phyloP scores from a whole-genome alignment of 2,888 invertebrate genomes.

The Gasteruption jaculator region DNA sequence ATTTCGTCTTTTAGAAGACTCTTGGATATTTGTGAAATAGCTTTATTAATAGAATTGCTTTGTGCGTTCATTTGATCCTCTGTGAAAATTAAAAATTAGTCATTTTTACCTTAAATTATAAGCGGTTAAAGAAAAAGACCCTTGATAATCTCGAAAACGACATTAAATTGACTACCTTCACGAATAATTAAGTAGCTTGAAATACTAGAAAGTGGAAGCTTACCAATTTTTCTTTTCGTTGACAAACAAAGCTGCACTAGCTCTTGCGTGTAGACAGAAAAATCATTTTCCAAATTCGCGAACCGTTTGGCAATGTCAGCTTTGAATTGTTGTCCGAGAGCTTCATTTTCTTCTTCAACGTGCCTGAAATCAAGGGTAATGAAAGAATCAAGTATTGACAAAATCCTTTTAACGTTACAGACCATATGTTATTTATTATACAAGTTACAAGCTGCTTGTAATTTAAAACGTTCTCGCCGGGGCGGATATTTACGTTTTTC shows the following conservation, averaged over 20 bases:
- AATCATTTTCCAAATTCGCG: constrained; percentile 33
- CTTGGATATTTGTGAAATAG: constrained; percentile 30
- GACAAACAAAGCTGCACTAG: constrained; percentile 34
- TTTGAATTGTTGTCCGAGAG: constrained; percentile 36
- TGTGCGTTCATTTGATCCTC: constrained; percentile 24
- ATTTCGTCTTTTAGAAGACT: constrained; percentile 29
- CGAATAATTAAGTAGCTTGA: neutral
- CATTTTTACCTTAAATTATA: no score
- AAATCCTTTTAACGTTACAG: no score
- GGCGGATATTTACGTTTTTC: no score
- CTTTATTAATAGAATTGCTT: constrained; percentile 27
- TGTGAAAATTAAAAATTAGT: constrained; percentile 21
- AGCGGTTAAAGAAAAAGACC: constrained; percentile 9
- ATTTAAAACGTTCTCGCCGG: no score
- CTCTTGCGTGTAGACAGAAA: constrained; percentile 32
- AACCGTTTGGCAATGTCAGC: constrained; percentile 33
- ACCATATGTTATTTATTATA: no score
- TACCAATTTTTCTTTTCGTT: constrained; percentile 32
- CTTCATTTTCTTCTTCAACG: constrained; percentile 40
- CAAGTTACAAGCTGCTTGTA: no score
- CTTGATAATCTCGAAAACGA: constrained; percentile 1
- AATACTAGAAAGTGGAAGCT: constrained; percentile 14
- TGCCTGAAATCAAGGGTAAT: constrained; percentile 26
- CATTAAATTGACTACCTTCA: constrained; percentile 4
- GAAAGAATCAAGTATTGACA: constrained; percentile 1